Evolutionary conservation across 2,797 vertebrate genomes (phyloP).

Genomic region (Microtus agrestis): DNA sequence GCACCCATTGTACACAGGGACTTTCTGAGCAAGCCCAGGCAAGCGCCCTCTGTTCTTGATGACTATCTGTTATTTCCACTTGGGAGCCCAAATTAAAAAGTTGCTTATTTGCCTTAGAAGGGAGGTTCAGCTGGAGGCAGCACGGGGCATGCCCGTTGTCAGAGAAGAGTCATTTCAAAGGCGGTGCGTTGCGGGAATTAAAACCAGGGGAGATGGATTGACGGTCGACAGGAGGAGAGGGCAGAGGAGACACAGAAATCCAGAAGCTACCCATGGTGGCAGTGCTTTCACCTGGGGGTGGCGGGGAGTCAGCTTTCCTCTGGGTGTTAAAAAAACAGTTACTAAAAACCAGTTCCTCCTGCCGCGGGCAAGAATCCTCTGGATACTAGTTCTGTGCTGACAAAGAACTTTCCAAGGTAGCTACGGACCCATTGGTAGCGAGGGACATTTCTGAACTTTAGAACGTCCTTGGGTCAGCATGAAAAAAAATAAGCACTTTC

Average conservation of each 20-base stretch:
- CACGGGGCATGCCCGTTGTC: neutral
- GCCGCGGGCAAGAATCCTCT: slow-evolving; percentile 1
- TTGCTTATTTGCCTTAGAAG: slow-evolving; percentile 67
- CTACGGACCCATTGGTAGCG: neutral
- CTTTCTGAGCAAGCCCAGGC: slow-evolving; percentile 77
- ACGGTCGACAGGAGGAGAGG: neutral
- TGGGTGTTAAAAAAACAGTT: neutral
- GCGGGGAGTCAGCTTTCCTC: neutral
- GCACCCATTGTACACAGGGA: slow-evolving; percentile 7
- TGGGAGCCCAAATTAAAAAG: slow-evolving; percentile 72
- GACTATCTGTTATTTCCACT: slow-evolving; percentile 75
- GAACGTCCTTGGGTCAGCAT: slow-evolving; percentile 49
- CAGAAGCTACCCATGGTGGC: neutral
- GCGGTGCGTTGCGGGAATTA: neutral
- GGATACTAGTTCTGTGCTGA: neutral
- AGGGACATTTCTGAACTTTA: slow-evolving; percentile 58
- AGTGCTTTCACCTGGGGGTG: neutral
- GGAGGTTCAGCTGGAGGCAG: slow-evolving; percentile 35
- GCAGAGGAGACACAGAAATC: neutral
- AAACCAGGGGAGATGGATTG: slow-evolving; percentile 4
- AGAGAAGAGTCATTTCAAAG: slow-evolving; percentile 44
- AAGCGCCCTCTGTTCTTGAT: slow-evolving; percentile 69
- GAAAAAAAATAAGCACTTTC: slow-evolving; percentile 54
- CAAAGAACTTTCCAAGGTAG: slow-evolving; percentile 27
- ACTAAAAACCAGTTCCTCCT: slow-evolving; percentile 67